phyloP scores from a whole-genome alignment of 2,113 vertebrate genomes.

The Fregetta grallaria region DNA sequence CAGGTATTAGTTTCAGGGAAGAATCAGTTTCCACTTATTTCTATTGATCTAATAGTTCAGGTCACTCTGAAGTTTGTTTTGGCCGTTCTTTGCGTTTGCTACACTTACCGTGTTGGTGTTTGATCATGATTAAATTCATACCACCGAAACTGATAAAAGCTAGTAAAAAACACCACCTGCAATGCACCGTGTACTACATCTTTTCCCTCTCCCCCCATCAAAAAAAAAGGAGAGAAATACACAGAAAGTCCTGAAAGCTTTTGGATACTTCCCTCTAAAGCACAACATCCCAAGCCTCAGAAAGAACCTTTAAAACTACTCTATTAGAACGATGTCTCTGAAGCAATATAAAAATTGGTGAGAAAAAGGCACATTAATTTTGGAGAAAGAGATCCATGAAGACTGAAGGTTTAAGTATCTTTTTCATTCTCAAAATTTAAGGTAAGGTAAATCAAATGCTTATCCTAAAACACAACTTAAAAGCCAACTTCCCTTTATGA shows the following conservation, averaged over 20 bases:
- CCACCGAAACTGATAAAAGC: not conserved
- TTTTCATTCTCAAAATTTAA: not conserved
- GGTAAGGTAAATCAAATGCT: not conserved
- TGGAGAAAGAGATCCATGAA: not conserved
- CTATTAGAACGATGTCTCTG: not conserved
- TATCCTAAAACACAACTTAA: not conserved
- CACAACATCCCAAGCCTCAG: not conserved
- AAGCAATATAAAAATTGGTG: not conserved
- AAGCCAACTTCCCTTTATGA: not conserved
- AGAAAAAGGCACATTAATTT: not conserved
- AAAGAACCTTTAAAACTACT: not conserved
- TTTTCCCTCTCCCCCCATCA: not conserved
- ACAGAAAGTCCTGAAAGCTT: not conserved
- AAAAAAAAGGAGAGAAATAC: not conserved
- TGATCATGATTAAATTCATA: not conserved
- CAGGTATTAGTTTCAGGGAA: not conserved
- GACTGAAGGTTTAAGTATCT: not conserved
- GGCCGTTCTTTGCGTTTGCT: not conserved
- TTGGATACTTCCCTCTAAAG: not conserved
- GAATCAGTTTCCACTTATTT: not conserved
- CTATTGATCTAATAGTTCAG: not conserved
- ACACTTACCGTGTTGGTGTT: not conserved
- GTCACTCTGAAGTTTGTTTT: not conserved
- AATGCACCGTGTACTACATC: not conserved
- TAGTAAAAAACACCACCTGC: not conserved